Conservation (phyloP, 2,113 vertebrate species). For the Aegotheles bennettii region DNA sequence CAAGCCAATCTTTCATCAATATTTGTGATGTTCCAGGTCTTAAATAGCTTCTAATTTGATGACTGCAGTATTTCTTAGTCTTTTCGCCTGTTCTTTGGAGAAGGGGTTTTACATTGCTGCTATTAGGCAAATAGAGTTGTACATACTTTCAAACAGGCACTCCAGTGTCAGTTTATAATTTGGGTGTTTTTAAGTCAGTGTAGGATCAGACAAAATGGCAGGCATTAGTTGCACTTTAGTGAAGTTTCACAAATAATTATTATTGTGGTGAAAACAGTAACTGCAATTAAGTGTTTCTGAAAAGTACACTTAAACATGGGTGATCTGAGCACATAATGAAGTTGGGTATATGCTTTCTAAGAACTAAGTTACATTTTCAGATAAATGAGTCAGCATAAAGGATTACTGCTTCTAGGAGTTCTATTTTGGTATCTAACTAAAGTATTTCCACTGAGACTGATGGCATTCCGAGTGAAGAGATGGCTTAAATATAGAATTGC, state of each 20-base stretch:
- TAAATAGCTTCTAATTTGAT: neutral
- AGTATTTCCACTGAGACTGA: constrained; percentile 2
- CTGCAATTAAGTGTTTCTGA: neutral
- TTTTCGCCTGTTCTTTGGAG: neutral
- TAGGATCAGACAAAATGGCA: neutral
- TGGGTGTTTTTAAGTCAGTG: neutral
- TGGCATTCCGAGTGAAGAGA: constrained; percentile 5
- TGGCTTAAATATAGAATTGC: constrained; percentile 26
- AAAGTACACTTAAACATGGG: neutral
- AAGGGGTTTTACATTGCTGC: neutral
- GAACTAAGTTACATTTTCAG: constrained; percentile 30
- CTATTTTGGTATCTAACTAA: constrained; percentile 24
- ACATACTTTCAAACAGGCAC: neutral
- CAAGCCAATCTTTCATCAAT: neutral
- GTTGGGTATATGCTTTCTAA: constrained; percentile 22
- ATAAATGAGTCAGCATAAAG: constrained; percentile 28
- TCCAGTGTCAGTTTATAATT: neutral
- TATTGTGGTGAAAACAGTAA: neutral
- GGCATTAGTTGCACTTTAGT: neutral
- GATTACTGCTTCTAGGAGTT: constrained; percentile 37
- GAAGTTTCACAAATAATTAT: neutral
- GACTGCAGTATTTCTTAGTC: neutral
- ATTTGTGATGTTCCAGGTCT: neutral
- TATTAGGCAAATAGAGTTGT: neutral
- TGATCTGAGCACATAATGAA: neutral